Evolutionary conservation across 2,888 invertebrate genomes (phyloP), one percentile per base, ranked within the genome.

Genomic region (Thymelicus sylvestris): DNA sequence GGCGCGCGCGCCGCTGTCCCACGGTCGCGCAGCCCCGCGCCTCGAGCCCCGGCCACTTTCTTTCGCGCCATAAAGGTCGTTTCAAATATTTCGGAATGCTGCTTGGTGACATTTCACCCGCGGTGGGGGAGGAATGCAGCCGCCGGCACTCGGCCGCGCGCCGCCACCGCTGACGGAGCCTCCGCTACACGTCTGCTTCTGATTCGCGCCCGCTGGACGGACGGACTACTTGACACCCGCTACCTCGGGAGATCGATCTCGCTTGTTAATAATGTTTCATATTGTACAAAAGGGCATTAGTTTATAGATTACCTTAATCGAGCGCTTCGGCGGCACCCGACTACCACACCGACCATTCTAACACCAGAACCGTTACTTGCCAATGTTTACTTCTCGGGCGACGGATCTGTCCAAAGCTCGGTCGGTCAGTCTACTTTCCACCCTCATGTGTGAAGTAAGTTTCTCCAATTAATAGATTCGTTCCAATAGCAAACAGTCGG

Each of bases 1-100:
- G 88, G 90, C 90, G 91, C 90, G 92, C 91, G 93, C 94, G 95
- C 93, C 95, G 95, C 95, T 95, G 95, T 95, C 95, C 95, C 95
- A 95, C 95, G 95, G 95, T 95, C 95, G 94, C 91, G 93, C 91
- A 92, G 91, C 94, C 95, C 95, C 95, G 93, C 91, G 90, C 92
- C 83, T 82, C 78, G 74, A 74, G 60, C 77, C 77, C 81, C 81
- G 78, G 78, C 79, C 92, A 92, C 93, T 93, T 93, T 93, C 93
- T 93, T 93, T 93, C 93, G 93, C 93, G 92, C 93, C 93, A 92
- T 93, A 93, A 92, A 93, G 93, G 93, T 93, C 93, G 93, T 93
- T 92, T 93, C 92, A 93, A 93, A 93, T 93, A 93, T 92, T 92
- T 92, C 86, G 93, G 93, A 93, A 93, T 93, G 93, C 89, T 86